Base-by-base conservation (phyloP, 2,113 vertebrate species). In the Mobula hypostoma region DNA sequence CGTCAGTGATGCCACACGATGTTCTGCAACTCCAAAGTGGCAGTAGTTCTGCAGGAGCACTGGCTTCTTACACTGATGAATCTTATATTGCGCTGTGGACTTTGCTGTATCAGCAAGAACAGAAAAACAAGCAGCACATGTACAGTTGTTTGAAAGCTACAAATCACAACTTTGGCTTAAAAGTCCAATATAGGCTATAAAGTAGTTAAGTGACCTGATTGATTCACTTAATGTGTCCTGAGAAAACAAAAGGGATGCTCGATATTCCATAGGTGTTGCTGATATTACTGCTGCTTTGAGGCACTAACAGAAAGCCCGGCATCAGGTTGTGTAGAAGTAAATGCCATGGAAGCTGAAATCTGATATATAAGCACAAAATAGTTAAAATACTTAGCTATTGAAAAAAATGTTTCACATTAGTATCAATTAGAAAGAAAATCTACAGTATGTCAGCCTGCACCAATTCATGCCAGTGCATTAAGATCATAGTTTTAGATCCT, bases 111-210 rank as follows among this genome's bases (percentile, higher is more conserved):
- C 11, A 87, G 0, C 83, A 61, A 9, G 24, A 87, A 63, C 9
- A 61, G 48, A 85, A 61, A 85, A 85, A 85, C 82, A 87, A 61
- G 56, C 27, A 87, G 74, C 24, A 87, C 58, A 29, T 87, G 83
- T 61, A 5, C 56, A 87, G 0, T 21, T 85, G 48, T 85, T 85
- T 85, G 21, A 58, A 48, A 24, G 32, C 56, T 83, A 21, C n/a
- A 79, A 80, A 19, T 82, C 40, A 36, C 83, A 61, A 87, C 58
- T 87, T 61, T 85, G 27, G 8, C 11, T 87, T 29, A 36, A 11
- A 87, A n/a, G 83, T 87, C 61, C 83, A 61, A 61, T 29, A 29
- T 27, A 87, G 27, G 9, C 27, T 24, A 87, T 21, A 87, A 63
- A 61, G 56, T 24, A n/a, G 58, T 61, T 61, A 29, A 24, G 2